These are phyloP conservation scores for Mesoligia furuncula DNA, from an alignment of 2,888 invertebrate genomes.

Conservation along the genomic window DNA sequence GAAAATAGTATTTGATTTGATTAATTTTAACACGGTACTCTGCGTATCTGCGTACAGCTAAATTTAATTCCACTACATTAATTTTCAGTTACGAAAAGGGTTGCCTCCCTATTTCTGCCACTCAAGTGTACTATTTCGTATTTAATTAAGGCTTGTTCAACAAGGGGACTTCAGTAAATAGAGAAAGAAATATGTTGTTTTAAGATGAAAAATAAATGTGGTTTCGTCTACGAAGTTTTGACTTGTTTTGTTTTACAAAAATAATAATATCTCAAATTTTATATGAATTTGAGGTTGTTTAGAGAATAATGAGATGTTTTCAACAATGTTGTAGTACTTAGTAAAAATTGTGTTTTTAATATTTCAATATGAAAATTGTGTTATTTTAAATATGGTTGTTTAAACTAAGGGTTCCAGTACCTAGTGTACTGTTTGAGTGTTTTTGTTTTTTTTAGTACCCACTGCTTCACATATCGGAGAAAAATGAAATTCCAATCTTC, in stretches of 20 bases:
- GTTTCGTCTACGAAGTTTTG: constrained; percentile 14
- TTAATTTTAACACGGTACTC: constrained; percentile 2
- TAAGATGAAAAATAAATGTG: constrained; percentile 5
- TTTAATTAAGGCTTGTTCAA: constrained; percentile 46
- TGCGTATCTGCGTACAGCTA: neutral
- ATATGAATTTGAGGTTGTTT: constrained; percentile 17
- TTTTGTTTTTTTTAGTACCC: too few relatives aligned
- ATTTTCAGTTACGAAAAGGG: constrained; percentile 22
- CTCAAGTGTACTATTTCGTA: constrained; percentile 45
- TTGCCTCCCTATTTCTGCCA: constrained; percentile 29
- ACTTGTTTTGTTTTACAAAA: neutral
- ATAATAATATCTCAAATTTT: neutral
- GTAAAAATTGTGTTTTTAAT: neutral
- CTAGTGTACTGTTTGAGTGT: too few relatives aligned
- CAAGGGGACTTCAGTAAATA: constrained; percentile 13
- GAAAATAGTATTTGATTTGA: constrained; percentile 26
- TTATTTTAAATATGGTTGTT: neutral
- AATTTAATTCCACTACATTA: constrained; percentile 37
- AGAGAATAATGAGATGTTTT: constrained; percentile 33
- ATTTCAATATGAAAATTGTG: neutral
- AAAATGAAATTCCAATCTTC: neutral
- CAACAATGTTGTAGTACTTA: neutral
- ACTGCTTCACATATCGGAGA: neutral
- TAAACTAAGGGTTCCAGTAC: neutral
- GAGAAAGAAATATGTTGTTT: constrained; percentile 3